Base-by-base conservation (phyloP, 1,140 invertebrate genomes). In the Caenorhabditis tropicalis region DNA sequence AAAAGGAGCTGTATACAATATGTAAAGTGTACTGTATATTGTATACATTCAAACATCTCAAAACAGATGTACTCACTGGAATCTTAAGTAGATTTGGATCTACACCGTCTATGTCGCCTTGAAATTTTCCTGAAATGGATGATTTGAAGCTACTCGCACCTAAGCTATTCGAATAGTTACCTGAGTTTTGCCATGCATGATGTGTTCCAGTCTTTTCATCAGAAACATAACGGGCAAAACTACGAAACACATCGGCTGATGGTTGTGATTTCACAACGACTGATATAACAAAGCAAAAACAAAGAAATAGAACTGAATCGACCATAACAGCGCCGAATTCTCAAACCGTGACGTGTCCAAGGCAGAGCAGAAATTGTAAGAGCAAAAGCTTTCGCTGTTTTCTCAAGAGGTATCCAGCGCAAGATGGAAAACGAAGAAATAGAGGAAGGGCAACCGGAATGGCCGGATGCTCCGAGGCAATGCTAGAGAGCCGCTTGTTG, bases 101-200 rank as follows among this genome's bases (percentile, higher is more conserved):
- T 39, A 91, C 87, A 15, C 90, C 89, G 81, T 91, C 90, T 81
- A 91, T 91, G 82, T 91, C 90, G 29, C 90, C 90, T 88, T 91
- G 90, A 58, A 91, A 91, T 88, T 91, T 90, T 16, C 90, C 89
- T 90, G 80, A 88, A 90, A 56, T n/a, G 21, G 49, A 21, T n/a
- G 1, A 51, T 21, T n/a, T 4, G 16, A 51, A n/a, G n/a, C 19
- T n/a, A 0, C 4, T 0, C 19, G 21, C 9, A 21, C 5, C 15
- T 51, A 4, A 51, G 19, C 9, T n/a, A 51, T n/a, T n/a, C 19
- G 27, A 7, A 29, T 29, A n/a, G n/a, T n/a, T n/a, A 74, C 65
- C 65, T 74, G 65, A 74, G n/a, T 74, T 74, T 24, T 74, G 65
- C 56, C 70, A 84, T 21, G 79, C 53, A 39, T 82, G 82, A 74